Evolutionary conservation across 2,888 invertebrate genomes (phyloP).

Genomic region (Eremobia ochroleuca): DNA sequence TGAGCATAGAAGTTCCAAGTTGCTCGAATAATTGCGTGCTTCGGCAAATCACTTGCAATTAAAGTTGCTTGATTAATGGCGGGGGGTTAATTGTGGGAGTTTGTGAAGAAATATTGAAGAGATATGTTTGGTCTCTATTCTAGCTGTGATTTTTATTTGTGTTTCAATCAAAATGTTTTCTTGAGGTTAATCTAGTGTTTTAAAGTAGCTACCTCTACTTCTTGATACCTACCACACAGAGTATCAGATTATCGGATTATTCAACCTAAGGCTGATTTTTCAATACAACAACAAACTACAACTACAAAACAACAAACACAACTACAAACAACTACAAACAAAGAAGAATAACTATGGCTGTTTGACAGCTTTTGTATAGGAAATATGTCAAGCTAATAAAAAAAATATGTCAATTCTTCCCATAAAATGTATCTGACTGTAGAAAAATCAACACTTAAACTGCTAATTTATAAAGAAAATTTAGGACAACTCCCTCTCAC

Average conservation of each 20-base stretch:
- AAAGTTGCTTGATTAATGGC: constrained; percentile 64
- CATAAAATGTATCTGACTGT: background rate
- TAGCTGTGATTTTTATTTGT: constrained; percentile 6
- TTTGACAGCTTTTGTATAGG: no score
- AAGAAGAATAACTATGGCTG: no score
- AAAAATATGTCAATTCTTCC: background rate
- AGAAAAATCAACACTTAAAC: background rate
- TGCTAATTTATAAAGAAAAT: background rate
- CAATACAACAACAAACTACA: no score
- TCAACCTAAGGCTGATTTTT: background rate
- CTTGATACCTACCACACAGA: no score
- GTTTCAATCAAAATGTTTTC: background rate
- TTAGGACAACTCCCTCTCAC: background rate
- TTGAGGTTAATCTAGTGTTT: background rate
- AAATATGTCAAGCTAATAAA: no score
- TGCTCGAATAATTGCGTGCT: constrained; percentile 71
- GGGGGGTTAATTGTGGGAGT: constrained; percentile 44
- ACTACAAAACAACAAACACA: no score
- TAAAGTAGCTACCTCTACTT: background rate
- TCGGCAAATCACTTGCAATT: constrained; percentile 71
- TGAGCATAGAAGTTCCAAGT: constrained; percentile 70
- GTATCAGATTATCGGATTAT: background rate
- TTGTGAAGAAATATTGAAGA: constrained; percentile 23
- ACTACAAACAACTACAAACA: no score
- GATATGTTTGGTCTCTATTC: constrained; percentile 11